A percentile compares a stretch with the other conserved stretches of the same genome.
Evolutionary conservation across 2,113 vertebrate species (phyloP).

Genomic region (Cebus imitator): DNA sequence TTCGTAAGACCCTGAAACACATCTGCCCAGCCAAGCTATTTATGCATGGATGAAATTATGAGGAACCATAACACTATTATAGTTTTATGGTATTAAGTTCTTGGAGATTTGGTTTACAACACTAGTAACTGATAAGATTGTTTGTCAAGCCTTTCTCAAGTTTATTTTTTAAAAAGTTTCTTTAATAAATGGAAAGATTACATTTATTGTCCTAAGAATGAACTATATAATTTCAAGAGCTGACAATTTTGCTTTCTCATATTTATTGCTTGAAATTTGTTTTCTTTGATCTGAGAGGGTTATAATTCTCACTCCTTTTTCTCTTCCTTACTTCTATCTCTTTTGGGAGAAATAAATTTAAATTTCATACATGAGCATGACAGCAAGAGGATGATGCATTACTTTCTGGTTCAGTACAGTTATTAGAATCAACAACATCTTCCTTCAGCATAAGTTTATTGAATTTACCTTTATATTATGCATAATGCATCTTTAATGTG

Average conservation of each 20-base stretch:
- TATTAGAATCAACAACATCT: neutral
- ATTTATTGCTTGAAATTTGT: slow-evolving; percentile 30
- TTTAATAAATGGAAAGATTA: neutral
- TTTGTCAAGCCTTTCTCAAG: neutral
- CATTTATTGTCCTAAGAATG: neutral
- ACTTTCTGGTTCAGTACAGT: neutral
- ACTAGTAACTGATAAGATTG: neutral
- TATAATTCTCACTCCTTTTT: neutral
- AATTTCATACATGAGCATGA: slow-evolving; percentile 14
- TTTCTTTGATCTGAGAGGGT: neutral
- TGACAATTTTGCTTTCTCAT: neutral
- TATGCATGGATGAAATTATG: neutral
- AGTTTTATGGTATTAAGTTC: neutral
- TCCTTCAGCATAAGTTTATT: neutral
- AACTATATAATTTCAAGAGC: neutral
- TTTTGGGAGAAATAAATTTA: slow-evolving; percentile 33
- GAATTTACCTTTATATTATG: neutral
- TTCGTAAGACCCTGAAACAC: neutral
- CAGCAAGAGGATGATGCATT: neutral
- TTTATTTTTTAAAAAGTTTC: neutral
- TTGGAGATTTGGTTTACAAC: neutral
- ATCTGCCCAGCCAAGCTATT: neutral
- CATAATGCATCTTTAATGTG: neutral
- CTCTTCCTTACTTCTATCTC: slow-evolving; percentile 27
- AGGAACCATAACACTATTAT: neutral